Evolutionary conservation across 2,888 invertebrate species (phyloP).

Genomic region (Thyatira batis): DNA sequence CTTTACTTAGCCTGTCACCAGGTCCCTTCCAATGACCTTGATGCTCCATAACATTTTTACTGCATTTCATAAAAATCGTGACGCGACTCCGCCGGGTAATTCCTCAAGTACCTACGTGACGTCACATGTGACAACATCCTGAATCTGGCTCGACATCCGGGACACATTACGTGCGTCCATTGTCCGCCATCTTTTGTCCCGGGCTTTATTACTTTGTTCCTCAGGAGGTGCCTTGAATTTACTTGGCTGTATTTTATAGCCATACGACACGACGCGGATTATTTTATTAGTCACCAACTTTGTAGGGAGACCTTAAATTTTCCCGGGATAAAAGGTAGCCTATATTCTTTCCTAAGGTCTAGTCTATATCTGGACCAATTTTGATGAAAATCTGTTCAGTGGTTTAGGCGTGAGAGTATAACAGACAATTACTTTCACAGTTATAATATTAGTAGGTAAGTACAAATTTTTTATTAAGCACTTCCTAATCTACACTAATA

Average conservation of each 20-base stretch:
- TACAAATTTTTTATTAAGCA: too few relatives aligned
- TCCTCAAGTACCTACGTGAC: constrained; percentile 22
- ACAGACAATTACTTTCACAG: too few relatives aligned
- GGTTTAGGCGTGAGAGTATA: too few relatives aligned
- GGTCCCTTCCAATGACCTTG: background rate
- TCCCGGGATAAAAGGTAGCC: too few relatives aligned
- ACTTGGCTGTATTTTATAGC: constrained; percentile 3
- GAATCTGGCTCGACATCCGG: constrained; percentile 43
- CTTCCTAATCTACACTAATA: too few relatives aligned
- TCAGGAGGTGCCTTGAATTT: constrained; percentile 27
- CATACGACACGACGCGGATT: constrained; percentile 14
- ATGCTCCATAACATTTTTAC: background rate
- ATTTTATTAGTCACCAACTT: too few relatives aligned
- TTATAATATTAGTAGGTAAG: too few relatives aligned
- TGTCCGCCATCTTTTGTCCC: constrained; percentile 53
- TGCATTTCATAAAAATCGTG: background rate
- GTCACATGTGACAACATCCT: constrained; percentile 44
- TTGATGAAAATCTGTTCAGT: too few relatives aligned
- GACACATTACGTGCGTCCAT: constrained; percentile 49
- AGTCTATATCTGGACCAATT: too few relatives aligned
- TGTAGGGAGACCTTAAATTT: too few relatives aligned
- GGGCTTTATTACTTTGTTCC: constrained; percentile 60
- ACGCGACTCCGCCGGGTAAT: constrained; percentile 9
- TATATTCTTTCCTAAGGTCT: too few relatives aligned
- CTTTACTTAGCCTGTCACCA: too few relatives aligned